Conservation (phyloP, 2,888 invertebrate species). For the Scaptomyza reducta region DNA sequence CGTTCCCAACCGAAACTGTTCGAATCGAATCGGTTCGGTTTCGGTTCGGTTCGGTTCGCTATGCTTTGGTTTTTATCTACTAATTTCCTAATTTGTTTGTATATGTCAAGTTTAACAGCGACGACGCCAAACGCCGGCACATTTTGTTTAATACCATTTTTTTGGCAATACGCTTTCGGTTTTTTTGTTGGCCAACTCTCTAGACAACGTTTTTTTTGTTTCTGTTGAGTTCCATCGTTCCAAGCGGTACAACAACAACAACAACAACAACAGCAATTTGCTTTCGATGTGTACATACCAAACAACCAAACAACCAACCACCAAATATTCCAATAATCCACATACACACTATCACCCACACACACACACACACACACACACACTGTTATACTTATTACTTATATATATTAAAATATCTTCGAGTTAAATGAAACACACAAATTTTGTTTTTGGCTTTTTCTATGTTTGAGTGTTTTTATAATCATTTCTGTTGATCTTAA, state of each 20-base stretch:
- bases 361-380: constrained; percentile 17
- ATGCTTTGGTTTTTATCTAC: constrained; percentile 54
- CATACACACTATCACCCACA: constrained; percentile 20
- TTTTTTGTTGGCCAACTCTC: constrained; percentile 72
- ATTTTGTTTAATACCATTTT: constrained; percentile 71
- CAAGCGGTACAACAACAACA: constrained; percentile 28
- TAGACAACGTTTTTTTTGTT: constrained; percentile 31
- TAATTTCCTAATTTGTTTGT: constrained; percentile 42
- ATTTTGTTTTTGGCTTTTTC: constrained; percentile 48
- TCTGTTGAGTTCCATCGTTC: constrained; percentile 32
- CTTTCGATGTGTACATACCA: constrained; percentile 67
- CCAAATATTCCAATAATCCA: constrained; percentile 25
- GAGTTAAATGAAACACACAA: constrained; percentile 26
- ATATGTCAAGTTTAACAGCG: constrained; percentile 75
- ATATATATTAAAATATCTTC: constrained; percentile 15
- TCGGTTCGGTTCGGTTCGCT: constrained; percentile 48
- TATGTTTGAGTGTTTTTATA: constrained; percentile 39
- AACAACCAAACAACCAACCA: background rate
- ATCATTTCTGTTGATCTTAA: constrained; percentile 23
- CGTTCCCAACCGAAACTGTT: constrained; percentile 25
- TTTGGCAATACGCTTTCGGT: constrained; percentile 75
- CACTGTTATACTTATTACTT: constrained; percentile 30
- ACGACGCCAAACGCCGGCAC: constrained; percentile 77
- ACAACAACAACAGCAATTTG: constrained; percentile 59
- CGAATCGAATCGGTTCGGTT: constrained; percentile 10